Evolutionary conservation across 2,888 invertebrate genomes (phyloP), one percentile per base, ranked within the genome.

Genomic region (Venustoraphidia nigricollis): DNA sequence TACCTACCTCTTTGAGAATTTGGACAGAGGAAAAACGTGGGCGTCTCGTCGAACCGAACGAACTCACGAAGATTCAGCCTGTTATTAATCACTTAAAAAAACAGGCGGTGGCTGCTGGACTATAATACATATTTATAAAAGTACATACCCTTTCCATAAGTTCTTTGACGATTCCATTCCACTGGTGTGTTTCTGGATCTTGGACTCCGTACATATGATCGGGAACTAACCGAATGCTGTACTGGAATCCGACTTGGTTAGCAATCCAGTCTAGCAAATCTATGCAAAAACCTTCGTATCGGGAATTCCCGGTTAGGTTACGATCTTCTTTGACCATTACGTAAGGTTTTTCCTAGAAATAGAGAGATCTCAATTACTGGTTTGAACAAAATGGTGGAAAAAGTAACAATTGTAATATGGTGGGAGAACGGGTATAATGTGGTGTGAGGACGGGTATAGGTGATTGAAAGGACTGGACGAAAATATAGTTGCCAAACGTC

Each of bases 211-310:
- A 93, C 82, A 88, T 89, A 57, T 77, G 78, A 62, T 92, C 91
- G 0, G 90, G 89, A 0, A 92, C 87, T 43, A 92, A 69, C 42
- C 84, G 74, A 54, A 93, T 80, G 39, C 80, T 76, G 66, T 91
- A 93, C 60, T 90, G 85, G 69, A 93, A 93, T 11, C 91, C 91
- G 2, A 91, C 88, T 59, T 87, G 77, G 1, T 76, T 73, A 2
- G 91, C 89, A 44, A 93, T 87, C 58, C 81, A 76, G 54, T 86
- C 83, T 37, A 93, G 72, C 48, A 93, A 70, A 66, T 93, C 92
- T 57, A 93, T 88, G 67, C 92, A 92, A 71, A 92, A 93, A 0
- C 93, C 93, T 58, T 92, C 90, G 64, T 83, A 90, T 17, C 86
- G 73, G 1, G 86, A 84, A 64, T 91, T 91, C 3, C 90, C 91